Percentiles rank a stretch among this genome's conserved stretches.
Conservation (phyloP, 2,797 vertebrate genomes). For the Cirrhinus molitorella region DNA sequence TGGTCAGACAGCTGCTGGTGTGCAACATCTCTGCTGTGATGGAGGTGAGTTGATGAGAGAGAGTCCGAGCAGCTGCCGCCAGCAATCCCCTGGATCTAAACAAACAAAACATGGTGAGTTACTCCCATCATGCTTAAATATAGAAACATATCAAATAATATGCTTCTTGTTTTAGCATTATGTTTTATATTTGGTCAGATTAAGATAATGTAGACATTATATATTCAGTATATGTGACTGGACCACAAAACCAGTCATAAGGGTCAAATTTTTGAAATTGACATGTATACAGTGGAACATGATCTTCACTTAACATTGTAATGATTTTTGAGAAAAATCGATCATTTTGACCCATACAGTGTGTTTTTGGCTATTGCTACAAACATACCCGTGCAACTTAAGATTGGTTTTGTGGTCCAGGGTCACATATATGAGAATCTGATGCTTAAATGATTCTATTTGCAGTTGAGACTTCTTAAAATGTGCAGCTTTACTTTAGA, state of each 20-base stretch:
- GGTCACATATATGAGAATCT: background rate
- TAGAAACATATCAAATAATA: background rate
- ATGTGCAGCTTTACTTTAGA: too few species aligned
- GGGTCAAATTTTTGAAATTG: too few species aligned
- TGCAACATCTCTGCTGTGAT: slow-evolving; percentile 41
- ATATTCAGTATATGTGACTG: background rate
- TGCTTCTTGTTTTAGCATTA: background rate
- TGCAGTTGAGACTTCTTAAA: background rate
- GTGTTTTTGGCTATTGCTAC: too few species aligned
- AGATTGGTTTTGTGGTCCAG: too few species aligned
- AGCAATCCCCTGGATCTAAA: slow-evolving; percentile 43
- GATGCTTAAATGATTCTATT: background rate
- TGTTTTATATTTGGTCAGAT: background rate
- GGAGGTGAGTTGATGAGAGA: slow-evolving; percentile 71
- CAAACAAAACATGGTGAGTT: slow-evolving; percentile 78
- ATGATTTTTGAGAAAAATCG: too few species aligned
- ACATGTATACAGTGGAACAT: too few species aligned
- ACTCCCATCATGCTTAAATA: background rate
- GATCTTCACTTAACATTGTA: too few species aligned
- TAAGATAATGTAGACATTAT: background rate
- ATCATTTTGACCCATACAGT: too few species aligned
- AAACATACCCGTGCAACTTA: too few species aligned
- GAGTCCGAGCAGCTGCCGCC: slow-evolving; percentile 18
- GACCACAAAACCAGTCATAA: too few species aligned
- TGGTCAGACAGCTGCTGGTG: slow-evolving; percentile 63